A percentile compares a stretch with the other conserved stretches of the same genome.
Evolutionary conservation across 2,113 vertebrate genomes (phyloP).

Genomic region (Lampris incognitus): DNA sequence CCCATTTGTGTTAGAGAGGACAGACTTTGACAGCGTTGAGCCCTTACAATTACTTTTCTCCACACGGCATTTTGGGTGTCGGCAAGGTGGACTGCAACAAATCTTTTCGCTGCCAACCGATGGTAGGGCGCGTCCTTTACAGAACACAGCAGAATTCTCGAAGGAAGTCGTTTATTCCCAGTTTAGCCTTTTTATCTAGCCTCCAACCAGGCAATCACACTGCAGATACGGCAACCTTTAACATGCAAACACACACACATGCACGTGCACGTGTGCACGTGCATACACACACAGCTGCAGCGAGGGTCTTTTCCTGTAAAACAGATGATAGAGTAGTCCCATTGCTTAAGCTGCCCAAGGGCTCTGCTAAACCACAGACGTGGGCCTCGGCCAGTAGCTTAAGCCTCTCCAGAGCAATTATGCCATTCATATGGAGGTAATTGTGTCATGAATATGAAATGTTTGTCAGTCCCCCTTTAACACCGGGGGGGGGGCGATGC

Average conservation of each 20-base stretch:
- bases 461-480: constrained; percentile 74
- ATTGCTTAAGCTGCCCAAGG: constrained; percentile 58
- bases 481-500: constrained; percentile 49
- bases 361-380: constrained; percentile 56
- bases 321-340: constrained; percentile 44
- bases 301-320: constrained; percentile 17
- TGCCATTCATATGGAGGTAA: constrained; percentile 80
- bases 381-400: constrained; percentile 70
- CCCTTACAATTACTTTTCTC: too few species aligned
- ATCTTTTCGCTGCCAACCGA: too few species aligned
- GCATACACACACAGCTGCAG: not conserved
- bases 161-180: constrained; percentile 57
- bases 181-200: constrained; percentile 22
- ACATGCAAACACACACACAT: constrained; percentile 5
- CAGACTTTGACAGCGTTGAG: too few species aligned
- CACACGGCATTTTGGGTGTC: too few species aligned
- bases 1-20: too few species aligned
- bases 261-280: not conserved
- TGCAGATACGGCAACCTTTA: not conserved
- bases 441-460: constrained; percentile 83
- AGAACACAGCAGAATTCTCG: constrained; percentile 3
- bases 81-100: too few species aligned
- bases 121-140: not conserved
- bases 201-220: constrained; percentile 6
- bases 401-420: constrained; percentile 77